These are phyloP conservation scores for Zalophus californianus DNA, from an alignment of 2,797 vertebrate genomes.

Conservation along the genomic window DNA sequence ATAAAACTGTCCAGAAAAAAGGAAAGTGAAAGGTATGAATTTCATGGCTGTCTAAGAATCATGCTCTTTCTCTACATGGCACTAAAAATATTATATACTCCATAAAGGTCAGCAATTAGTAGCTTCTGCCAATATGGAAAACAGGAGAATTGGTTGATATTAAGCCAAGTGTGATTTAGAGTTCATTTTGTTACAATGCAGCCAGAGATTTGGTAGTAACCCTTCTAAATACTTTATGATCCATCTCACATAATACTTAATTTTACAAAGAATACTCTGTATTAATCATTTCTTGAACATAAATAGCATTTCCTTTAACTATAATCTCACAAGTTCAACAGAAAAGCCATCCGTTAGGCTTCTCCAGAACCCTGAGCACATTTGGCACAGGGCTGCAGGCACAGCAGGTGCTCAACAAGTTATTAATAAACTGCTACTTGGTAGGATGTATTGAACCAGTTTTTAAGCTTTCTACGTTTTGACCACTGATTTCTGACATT, in stretches of 20 bases:
- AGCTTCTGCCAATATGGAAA: not conserved
- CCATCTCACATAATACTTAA: not conserved
- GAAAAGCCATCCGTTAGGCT: not conserved
- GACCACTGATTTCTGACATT: not conserved
- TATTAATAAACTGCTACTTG: not conserved
- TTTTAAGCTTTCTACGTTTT: not conserved
- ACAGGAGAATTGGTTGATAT: not conserved
- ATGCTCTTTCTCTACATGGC: not conserved
- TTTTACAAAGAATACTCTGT: not conserved
- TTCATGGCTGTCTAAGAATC: not conserved
- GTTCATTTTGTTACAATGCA: not conserved
- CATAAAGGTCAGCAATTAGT: not conserved
- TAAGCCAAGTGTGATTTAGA: not conserved
- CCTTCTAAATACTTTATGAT: not conserved
- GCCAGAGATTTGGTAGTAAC: not conserved
- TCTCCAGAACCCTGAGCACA: not conserved
- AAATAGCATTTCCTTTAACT: not conserved
- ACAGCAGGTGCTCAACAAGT: not conserved
- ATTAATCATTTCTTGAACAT: not conserved
- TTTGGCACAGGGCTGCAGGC: not conserved
- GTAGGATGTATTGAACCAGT: not conserved
- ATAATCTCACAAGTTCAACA: not conserved
- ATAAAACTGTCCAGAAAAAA: not conserved
- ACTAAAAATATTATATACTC: not conserved
- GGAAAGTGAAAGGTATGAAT: not conserved